Base-by-base conservation (phyloP, 2,888 invertebrate genomes). In the Mactromeris polynyma region DNA sequence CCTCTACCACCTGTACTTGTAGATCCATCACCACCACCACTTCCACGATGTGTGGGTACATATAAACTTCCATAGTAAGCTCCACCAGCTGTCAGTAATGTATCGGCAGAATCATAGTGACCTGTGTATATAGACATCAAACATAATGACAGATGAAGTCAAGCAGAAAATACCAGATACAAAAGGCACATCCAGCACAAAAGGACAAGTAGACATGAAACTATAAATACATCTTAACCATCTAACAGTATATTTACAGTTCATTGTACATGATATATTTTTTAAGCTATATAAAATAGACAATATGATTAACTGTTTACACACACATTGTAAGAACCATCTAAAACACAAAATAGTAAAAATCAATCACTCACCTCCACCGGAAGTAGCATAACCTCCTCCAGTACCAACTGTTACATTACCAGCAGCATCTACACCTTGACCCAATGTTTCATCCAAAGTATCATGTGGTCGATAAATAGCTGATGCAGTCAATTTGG, bases 331-430 rank as follows among this genome's bases (percentile, higher is more conserved):
- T 58, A 21, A n/a, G 58, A n/a, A 58, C 3, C 14, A 2, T 1
- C 2, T n/a, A n/a, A 58, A 64, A 26, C n/a, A 64, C 4, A 26
- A 1, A 64, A 26, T 26, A 3, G 9, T 3, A 64, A 4, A 64
- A 1, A 2, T 6, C 7, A 6, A 64, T 64, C 33, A 84, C 58
- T 89, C 82, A 88, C 93, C 93, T 81, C 95, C 95, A 31, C 95
- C 95, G n/a, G 77, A 80, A 78, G 93, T 93, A n/a, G 94, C 95
- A 93, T 94, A 93, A 0, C 94, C 95, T 58, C 91, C 95, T 1
- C 94, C 95, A 54, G 94, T 93, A 9, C 92, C 93, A 36, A 85
- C 36, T 4, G 78, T 80, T 7, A 58, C 17, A n/a, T 80, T 83
- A 6, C 69, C 85, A 64, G 54, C 40, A 51, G 87, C 89, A 87